Base-by-base conservation (phyloP, 2,888 invertebrate genomes). In the Icerya purchasi region DNA sequence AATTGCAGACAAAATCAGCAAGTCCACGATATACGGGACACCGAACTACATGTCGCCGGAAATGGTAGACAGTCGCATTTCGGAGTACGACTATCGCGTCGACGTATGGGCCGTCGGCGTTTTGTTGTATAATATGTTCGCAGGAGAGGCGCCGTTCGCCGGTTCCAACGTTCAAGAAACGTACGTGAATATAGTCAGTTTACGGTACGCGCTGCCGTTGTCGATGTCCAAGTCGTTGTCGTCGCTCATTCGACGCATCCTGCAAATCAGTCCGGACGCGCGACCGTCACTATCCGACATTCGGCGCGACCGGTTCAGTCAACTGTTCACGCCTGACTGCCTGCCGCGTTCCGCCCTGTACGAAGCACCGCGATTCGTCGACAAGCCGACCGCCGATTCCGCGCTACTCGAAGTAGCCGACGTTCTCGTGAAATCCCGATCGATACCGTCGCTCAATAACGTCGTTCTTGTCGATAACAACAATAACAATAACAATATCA, bases 31-130 rank as follows among this genome's bases (percentile, higher is more conserved):
- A 24, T 59, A 59, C 52, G 59, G 59, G 18, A 59, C 59, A 3
- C 59, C 59, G 2, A 59, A 59, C 22, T 59, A 59, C 55, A 59
- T 59, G 18, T 55, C 55, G 14, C 59, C 59, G 1, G 59, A 59
- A 24, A 59, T 59, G 59, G 55, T 59, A 3, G 55, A 54, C 8
- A 55, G 55, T 25, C 24, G 50, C 2, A 49, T 59, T 20, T 36
- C 22, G 21, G 22, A 55, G 2, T 59, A 59, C 51, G 55, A 59
- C 50, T 55, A 59, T 21, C 54, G 55, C 23, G 59, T 59, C 5
- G 59, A 59, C 23, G 55, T 59, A 24, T 59, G 59, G 59, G 59
- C 59, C 18, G 55, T 59, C 3, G 59, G 59, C n/a, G 54, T 54
- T 55, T 59, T 59, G 21, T 50, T 59, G 18, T 59, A 55, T 22